A percentile compares a stretch with the other conserved stretches of the same genome.
Conservation (phyloP, 2,113 vertebrate genomes). For the Isurus oxyrinchus region DNA sequence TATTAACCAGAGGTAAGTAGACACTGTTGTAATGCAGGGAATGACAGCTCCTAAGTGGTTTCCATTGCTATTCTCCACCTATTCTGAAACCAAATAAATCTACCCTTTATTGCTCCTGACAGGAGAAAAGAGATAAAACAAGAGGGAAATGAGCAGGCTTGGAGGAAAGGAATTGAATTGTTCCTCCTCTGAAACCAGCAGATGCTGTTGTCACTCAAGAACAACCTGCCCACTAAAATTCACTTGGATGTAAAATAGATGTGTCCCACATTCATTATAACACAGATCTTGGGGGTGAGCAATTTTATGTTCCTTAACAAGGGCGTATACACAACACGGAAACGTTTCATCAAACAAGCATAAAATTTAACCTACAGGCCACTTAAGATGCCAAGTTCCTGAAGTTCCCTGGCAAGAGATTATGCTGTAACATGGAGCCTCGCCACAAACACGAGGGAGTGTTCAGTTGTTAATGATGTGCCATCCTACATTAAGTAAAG, state of each 20-base stretch:
- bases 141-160: not conserved
- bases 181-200: not conserved
- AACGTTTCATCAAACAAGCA: not conserved
- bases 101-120: not conserved
- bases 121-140: not conserved
- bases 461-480: not conserved
- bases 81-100: not conserved
- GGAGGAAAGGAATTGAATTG: not conserved
- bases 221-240: not conserved
- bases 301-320: not conserved
- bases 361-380: not conserved
- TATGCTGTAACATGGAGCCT: not conserved
- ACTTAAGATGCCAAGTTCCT: not conserved
- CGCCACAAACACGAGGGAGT: not conserved
- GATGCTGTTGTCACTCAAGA: not conserved
- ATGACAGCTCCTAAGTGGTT: not conserved
- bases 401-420: not conserved
- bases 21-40: not conserved
- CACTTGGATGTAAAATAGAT: not conserved
- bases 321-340: not conserved
- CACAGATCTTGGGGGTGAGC: not conserved
- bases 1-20: not conserved
- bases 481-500: not conserved
- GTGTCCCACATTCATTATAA: not conserved
- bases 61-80: not conserved